These are phyloP conservation scores for Cricetomys ansorgei DNA, from an alignment of 2,113 vertebrate genomes.

Conservation along the genomic window DNA sequence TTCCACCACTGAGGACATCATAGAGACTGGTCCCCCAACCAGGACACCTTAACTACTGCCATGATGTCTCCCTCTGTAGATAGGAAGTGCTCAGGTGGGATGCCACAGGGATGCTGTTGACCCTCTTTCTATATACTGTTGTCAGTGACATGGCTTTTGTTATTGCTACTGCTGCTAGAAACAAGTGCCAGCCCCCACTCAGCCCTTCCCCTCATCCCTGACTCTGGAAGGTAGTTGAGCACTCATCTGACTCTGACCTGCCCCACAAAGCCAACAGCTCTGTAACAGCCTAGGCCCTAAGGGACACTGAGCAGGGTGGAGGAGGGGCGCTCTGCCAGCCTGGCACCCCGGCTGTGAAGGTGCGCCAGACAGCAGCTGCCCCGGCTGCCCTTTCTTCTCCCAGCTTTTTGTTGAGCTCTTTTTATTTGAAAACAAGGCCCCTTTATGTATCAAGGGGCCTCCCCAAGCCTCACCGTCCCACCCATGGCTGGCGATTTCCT, in stretches of 20 bases:
- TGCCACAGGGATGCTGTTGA: neutral
- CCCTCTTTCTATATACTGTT: neutral
- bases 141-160: no score
- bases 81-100: neutral
- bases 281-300: neutral
- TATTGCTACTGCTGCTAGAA: no score
- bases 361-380: slow-evolving; percentile 84
- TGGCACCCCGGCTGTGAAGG: slow-evolving; percentile 69
- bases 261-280: neutral
- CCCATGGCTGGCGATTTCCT: slow-evolving; percentile 89
- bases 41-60: neutral
- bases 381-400: slow-evolving; percentile 80
- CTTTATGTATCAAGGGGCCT: slow-evolving; percentile 89
- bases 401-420: slow-evolving; percentile 87
- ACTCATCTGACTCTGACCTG: neutral
- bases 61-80: no score
- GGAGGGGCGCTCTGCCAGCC: neutral
- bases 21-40: no score
- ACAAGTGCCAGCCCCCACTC: accelerated
- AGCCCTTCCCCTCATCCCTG: no score
- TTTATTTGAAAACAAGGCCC: slow-evolving; percentile 90
- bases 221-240: neutral
- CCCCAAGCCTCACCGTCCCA: slow-evolving; percentile 88
- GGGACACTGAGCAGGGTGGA: neutral
- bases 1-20: neutral